phyloP scores from a whole-genome alignment of 2,113 vertebrate species.

The Cacatua alba region DNA sequence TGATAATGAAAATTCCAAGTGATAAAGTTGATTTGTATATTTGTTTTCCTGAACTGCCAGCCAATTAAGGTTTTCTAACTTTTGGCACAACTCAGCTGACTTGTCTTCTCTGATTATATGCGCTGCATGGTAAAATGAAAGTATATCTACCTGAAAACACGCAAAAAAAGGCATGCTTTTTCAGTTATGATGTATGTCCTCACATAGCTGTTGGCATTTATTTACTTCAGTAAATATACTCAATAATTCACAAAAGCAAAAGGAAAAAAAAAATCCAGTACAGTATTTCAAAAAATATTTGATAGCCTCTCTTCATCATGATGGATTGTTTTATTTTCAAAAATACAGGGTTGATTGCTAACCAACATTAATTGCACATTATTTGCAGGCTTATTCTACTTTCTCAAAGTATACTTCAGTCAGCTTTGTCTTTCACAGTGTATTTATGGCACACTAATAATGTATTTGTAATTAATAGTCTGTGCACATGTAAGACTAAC shows the following conservation, averaged over 20 bases:
- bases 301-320: background rate
- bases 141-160: background rate
- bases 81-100: background rate
- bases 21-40: background rate
- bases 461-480: background rate
- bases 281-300: background rate
- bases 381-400: background rate
- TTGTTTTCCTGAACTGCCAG: background rate
- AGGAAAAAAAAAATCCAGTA: background rate
- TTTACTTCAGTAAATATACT: background rate
- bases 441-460: background rate
- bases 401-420: background rate
- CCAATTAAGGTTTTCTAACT: background rate
- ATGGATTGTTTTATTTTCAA: background rate
- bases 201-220: background rate
- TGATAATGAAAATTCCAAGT: background rate
- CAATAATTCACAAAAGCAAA: background rate
- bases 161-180: fast-evolving
- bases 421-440: background rate
- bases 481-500: background rate
- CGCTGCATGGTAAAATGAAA: background rate
- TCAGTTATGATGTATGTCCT: background rate
- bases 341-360: background rate
- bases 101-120: background rate
- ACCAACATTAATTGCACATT: background rate